Conservation (phyloP, 2,113 vertebrate species). For the Glareola pratincola region DNA sequence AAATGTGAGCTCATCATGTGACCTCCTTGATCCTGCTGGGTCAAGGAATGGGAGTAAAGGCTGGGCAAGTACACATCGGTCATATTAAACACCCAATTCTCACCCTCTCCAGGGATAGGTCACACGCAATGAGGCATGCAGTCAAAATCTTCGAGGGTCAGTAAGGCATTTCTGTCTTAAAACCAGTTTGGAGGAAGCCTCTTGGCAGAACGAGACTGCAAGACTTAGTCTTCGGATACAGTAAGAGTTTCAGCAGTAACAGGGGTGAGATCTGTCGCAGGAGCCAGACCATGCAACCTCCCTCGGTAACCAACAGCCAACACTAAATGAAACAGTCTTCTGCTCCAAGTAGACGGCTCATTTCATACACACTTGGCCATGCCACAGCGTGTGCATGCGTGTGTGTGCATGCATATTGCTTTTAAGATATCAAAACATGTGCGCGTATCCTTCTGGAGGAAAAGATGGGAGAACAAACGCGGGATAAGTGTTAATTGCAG, state of each 20-base stretch:
- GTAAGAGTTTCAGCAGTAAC: not conserved
- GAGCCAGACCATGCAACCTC: not conserved
- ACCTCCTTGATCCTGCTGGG: not conserved
- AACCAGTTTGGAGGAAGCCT: not conserved
- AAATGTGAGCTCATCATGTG: not conserved
- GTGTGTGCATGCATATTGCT: accelerated
- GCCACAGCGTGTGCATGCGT: too few species aligned
- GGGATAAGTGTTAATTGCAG: not conserved
- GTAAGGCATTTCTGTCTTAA: not conserved
- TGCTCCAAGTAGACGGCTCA: not conserved
- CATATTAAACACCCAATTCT: not conserved
- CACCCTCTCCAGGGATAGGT: not conserved
- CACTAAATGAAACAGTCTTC: not conserved
- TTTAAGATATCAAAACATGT: not conserved
- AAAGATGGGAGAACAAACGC: not conserved
- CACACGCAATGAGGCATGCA: not conserved
- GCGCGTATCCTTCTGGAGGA: not conserved
- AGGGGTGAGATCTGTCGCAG: not conserved
- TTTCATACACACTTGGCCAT: not conserved
- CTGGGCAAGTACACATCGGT: not conserved
- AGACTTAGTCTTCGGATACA: not conserved
- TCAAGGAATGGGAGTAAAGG: not conserved
- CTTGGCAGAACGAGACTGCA: not conserved
- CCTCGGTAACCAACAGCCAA: not conserved
- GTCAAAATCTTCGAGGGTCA: not conserved